Conservation (phyloP, 2,888 invertebrate species). For the Calliphora vomitoria region DNA sequence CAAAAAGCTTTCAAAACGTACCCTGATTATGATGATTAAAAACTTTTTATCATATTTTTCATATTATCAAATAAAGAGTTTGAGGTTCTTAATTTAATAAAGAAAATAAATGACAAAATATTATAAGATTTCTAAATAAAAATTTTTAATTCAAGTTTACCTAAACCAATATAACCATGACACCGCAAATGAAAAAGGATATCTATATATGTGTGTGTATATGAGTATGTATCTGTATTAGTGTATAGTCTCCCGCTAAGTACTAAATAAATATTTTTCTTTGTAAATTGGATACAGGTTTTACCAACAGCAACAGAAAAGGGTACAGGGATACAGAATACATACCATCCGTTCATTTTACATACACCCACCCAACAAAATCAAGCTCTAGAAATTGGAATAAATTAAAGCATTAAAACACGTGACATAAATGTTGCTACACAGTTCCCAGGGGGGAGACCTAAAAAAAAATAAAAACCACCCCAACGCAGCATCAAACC, state of each 20-base stretch:
- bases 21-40: no score
- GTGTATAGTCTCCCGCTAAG: constrained; percentile 47
- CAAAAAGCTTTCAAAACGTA: no score
- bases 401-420: constrained; percentile 67
- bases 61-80: no score
- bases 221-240: neutral
- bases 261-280: constrained; percentile 56
- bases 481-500: constrained; percentile 1
- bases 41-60: no score
- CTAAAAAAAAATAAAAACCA: constrained; percentile 26
- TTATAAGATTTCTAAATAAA: neutral
- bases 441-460: constrained; percentile 30
- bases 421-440: constrained; percentile 58
- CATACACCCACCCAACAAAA: constrained; percentile 7
- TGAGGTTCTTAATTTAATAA: no score
- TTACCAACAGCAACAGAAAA: constrained; percentile 32
- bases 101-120: no score
- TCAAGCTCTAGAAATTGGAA: constrained; percentile 37
- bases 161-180: neutral
- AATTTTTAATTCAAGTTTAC: neutral
- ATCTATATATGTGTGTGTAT: neutral
- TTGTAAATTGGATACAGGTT: constrained; percentile 62
- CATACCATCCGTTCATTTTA: neutral
- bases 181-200: neutral
- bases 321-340: neutral